Evolutionary conservation across 2,888 invertebrate genomes (phyloP).

Genomic region (Aphidoletes aphidimyza): DNA sequence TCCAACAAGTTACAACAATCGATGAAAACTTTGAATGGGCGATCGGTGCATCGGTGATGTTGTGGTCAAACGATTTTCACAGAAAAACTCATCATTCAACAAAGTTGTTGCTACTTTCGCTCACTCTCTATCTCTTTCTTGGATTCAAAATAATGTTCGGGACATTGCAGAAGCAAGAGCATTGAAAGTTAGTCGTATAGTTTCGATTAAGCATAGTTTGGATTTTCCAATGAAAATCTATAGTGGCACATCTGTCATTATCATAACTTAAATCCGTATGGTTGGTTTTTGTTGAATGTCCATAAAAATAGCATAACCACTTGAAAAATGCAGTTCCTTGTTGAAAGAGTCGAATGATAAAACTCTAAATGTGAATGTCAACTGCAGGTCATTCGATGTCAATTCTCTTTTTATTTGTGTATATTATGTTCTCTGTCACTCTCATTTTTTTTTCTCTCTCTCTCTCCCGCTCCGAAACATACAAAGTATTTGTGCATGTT

Average conservation of each 20-base stretch:
- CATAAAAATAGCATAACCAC: neutral
- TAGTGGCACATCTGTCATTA: neutral
- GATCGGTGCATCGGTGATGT: neutral
- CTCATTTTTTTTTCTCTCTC: too few species aligned
- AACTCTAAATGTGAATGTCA: too few species aligned
- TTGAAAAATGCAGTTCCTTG: constrained; percentile 19
- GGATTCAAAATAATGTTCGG: neutral
- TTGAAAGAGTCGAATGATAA: neutral
- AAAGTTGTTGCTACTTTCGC: neutral
- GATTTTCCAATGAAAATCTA: neutral
- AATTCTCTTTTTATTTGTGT: too few species aligned
- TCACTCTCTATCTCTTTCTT: neutral
- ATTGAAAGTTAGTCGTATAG: neutral
- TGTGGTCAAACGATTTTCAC: neutral
- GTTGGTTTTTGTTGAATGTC: neutral
- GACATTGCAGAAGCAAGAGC: neutral
- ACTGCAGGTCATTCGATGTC: neutral
- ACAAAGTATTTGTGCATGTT: neutral
- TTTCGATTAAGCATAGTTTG: neutral
- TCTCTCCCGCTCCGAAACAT: too few species aligned
- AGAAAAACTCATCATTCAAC: neutral
- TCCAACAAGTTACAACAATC: neutral
- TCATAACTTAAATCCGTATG: neutral
- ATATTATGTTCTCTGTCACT: too few species aligned
- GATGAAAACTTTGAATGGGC: neutral